These are phyloP conservation scores for Girardinichthys multiradiatus DNA, from an alignment of 2,113 vertebrate species.

Conservation along the genomic window DNA sequence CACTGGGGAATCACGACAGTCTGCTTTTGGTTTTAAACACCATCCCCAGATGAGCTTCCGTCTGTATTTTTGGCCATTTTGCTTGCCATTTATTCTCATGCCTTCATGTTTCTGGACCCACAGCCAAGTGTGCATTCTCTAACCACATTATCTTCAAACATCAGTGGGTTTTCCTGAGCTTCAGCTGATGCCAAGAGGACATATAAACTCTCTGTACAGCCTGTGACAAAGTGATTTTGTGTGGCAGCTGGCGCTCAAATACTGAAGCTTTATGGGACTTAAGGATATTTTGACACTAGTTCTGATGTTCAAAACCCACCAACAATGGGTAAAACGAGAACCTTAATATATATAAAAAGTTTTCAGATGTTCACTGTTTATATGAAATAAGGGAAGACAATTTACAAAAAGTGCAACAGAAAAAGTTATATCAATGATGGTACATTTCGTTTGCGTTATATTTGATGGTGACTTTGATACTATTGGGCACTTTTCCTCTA, in stretches of 20 bases:
- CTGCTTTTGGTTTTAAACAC: conserved; percentile 10
- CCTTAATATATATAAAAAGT: neutral
- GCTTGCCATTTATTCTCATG: neutral
- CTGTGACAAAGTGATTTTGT: conserved; percentile 11
- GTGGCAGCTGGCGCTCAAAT: conserved; percentile 6
- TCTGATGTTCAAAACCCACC: neutral
- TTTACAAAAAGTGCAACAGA: too few species aligned
- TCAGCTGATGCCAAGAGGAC: conserved; percentile 28
- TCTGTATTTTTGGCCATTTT: conserved; percentile 6
- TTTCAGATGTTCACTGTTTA: neutral
- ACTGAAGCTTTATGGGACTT: neutral
- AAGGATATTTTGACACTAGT: neutral
- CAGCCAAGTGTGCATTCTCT: neutral
- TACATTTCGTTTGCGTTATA: too few species aligned
- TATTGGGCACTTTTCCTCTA: too few species aligned
- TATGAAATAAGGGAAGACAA: too few species aligned
- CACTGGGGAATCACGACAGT: conserved; percentile 4
- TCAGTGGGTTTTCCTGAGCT: conserved; percentile 4
- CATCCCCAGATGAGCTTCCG: conserved; percentile 8
- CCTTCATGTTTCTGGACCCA: conserved; percentile 3
- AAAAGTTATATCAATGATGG: too few species aligned
- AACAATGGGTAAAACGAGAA: neutral
- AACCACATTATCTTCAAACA: conserved; percentile 37
- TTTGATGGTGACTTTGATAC: too few species aligned
- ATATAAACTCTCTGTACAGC: conserved; percentile 20